Base-by-base conservation (phyloP, 2,888 invertebrate genomes). In the Parelbella ahira region DNA sequence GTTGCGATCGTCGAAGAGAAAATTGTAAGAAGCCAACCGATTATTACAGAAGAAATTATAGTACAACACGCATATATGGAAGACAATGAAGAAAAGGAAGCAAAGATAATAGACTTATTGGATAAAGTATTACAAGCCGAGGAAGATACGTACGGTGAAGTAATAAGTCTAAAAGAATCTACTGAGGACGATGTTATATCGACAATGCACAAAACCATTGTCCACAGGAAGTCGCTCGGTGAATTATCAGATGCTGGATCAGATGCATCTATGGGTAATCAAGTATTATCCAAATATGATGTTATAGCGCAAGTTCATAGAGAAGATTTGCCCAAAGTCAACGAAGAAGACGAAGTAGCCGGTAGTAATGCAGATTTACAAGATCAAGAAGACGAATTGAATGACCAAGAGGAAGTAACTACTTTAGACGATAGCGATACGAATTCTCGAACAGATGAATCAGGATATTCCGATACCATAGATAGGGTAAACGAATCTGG, bases 301-400 rank as follows among this genome's bases (percentile, higher is more conserved):
- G 89, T 90, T 11, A 78, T 90, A 55, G 90, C 83, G 44, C 86
- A 88, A 70, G 88, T 90, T 6, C 90, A 90, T 54, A 81, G 89
- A 64, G 89, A 89, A 63, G 89, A 89, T 68, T 68, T 86, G 39
- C 74, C 81, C 0, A 83, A 60, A 59, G 60, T 86, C 2, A 67
- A 59, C 5, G 83, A 84, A 54, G 81, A 81, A 55, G 81, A 81
- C 42, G 81, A 84, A 52, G 68, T 58, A 54, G 50, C 49, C 11
- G 67, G 67, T 0, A 58, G 45, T 37, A 66, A 59, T 44, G 18
- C 27, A 2, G 50, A 56, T 34, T 37, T 42, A 4, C 45, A 44
- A 32, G 44, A 48, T 9, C 37, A 47, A 15, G 41, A 37, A 28
- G 37, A 21, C 6, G 44, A 52, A 11, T 30, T 41, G 8, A 51